Evolutionary conservation across 2,888 invertebrate species (phyloP).

Genomic region (Lasioglossum figueresi): DNA sequence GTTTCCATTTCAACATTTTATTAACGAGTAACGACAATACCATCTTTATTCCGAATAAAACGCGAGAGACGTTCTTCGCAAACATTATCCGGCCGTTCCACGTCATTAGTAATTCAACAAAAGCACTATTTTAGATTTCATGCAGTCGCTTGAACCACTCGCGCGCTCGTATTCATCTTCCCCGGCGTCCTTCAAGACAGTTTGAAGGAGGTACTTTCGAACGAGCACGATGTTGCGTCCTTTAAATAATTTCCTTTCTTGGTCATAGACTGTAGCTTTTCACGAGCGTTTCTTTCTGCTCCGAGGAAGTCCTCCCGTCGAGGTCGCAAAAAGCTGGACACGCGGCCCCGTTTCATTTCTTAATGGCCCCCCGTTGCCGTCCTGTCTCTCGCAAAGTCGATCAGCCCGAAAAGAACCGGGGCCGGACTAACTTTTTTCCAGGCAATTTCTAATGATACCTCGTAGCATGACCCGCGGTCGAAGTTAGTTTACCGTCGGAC

Average conservation of each 20-base stretch:
- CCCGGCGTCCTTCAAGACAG: neutral
- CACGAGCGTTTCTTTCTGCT: conserved; percentile 16
- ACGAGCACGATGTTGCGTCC: neutral
- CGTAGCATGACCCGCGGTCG: neutral
- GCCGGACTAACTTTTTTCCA: conserved; percentile 4
- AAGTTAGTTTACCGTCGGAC: neutral
- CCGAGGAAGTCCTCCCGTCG: conserved; percentile 23
- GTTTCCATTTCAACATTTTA: too few relatives aligned
- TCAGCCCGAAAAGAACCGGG: conserved; percentile 31
- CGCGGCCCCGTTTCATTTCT: conserved; percentile 54
- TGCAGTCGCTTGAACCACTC: neutral
- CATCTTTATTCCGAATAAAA: neutral
- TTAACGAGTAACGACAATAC: neutral
- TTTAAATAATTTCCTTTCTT: conserved; percentile 33
- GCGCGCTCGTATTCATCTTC: neutral
- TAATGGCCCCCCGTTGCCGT: conserved; percentile 38
- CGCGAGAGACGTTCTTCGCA: neutral
- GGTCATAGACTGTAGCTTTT: conserved; percentile 19
- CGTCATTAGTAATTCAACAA: neutral
- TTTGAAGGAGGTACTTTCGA: neutral
- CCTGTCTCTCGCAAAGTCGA: conserved; percentile 42
- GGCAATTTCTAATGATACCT: conserved; percentile 33
- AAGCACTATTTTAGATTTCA: neutral
- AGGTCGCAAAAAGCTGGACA: conserved; percentile 13
- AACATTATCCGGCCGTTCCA: neutral